These are phyloP conservation scores for Lytechinus variegatus DNA, from an alignment of 35 echinoderm and acorn worm genomes.

Conservation along the genomic window DNA sequence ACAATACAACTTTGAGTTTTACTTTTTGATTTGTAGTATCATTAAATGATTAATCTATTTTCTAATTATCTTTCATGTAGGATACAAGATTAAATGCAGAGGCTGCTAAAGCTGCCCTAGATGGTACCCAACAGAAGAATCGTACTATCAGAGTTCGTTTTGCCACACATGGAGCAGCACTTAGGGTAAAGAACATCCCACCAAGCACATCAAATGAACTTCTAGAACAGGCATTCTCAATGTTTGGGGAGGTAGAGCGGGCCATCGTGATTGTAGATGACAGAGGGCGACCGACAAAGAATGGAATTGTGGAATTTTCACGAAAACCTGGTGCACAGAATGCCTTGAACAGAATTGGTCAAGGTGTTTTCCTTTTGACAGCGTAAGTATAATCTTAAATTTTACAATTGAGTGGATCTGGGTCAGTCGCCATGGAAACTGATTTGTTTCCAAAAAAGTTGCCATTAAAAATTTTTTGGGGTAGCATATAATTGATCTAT, in stretches of 20 bases:
- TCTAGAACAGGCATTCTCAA: constrained; percentile 88
- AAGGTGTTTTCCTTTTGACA: constrained; percentile 89
- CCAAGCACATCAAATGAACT: constrained; percentile 86
- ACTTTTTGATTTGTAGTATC: too few species aligned
- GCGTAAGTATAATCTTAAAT: constrained; percentile 60
- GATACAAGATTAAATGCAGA: constrained; percentile 97
- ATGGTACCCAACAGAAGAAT: constrained; percentile 80
- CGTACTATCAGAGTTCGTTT: constrained; percentile 84
- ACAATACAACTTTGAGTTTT: too few species aligned
- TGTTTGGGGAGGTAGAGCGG: constrained; percentile 95
- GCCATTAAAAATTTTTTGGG: too few species aligned
- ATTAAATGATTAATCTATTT: background rate
- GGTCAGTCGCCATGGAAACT: too few species aligned
- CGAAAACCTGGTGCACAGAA: constrained; percentile 93
- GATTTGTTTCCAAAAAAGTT: too few species aligned
- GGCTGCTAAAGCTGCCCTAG: constrained; percentile 81
- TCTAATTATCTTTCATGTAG: constrained; percentile 33
- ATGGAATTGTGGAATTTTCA: constrained; percentile 96
- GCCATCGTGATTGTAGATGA: constrained; percentile 94
- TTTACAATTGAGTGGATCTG: background rate
- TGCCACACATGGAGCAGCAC: constrained; percentile 94
- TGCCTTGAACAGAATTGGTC: constrained; percentile 81
- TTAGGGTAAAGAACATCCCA: constrained; percentile 90
- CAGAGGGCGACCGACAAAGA: constrained; percentile 85
- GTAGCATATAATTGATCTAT: too few species aligned